Evolutionary conservation across 2,888 invertebrate species (phyloP), one percentile per base, ranked within the genome.

Genomic region (Lacanobia oleracea): DNA sequence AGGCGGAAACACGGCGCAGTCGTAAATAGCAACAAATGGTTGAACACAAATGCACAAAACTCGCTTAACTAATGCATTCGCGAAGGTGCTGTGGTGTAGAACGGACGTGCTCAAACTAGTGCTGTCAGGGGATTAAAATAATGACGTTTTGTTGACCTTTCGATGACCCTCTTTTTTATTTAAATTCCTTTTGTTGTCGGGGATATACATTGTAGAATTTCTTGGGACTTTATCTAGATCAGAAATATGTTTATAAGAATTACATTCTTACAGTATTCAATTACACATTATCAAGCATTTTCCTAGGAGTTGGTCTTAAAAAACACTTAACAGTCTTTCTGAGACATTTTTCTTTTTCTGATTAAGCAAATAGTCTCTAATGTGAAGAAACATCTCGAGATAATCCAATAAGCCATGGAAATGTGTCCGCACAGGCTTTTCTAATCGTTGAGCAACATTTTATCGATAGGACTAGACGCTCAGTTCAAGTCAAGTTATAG

Each of bases 51-150:
- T 87, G 90, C 89, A 90, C 87, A 89, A 88, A 93, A 91, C 90
- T 89, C 87, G 93, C 92, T 91, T 92, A 89, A 84, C 91, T 91
- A 94, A 94, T 94, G 91, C 89, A 89, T 89, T 90, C 83, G 88
- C 86, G 88, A 91, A 93, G 93, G 92, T 92, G 88, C 89, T 85
- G 82, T 73, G 87, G 86, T 74, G 77, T 79, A 62, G 56, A 77
- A 60, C 70, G 64, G 72, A 77, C 67, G 72, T 79, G 73, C 57
- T 43, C 65, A 64, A 78, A 78, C 72, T 81, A 74, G 73, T 12
- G 43, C 79, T 75, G 81, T 48, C 76, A 61, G 8, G 51, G 43
- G 33, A 75, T 65, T 77, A 53, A 27, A 2, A 27, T 27, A 27
- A 75, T 57, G 56, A 43, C 12, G 81, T 64, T 77, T 53, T 63